A percentile compares a stretch with the other conserved stretches of the same genome.
Conservation (phyloP, 2,113 vertebrate species). For the Xiphophorus hellerii region DNA sequence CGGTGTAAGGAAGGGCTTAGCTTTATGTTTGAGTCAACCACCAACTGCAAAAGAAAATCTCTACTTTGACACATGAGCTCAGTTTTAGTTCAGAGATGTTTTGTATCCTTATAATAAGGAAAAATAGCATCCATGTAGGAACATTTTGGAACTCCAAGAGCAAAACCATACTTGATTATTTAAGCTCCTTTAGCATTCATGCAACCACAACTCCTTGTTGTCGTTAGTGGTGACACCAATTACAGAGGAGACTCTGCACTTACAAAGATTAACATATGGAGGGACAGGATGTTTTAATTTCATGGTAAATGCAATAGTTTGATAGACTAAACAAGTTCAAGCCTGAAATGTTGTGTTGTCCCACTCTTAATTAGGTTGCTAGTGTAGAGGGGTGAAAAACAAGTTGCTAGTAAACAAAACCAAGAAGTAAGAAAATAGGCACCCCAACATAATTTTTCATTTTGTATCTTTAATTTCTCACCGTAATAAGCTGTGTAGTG, state of each 20-base stretch:
- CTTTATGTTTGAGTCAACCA: constrained; percentile 30
- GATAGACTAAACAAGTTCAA: constrained; percentile 57
- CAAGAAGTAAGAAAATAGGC: too few species aligned
- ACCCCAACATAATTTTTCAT: too few species aligned
- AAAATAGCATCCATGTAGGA: constrained; percentile 11
- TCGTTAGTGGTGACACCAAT: constrained; percentile 64
- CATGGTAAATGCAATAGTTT: constrained; percentile 63
- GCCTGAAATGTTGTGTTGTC: constrained; percentile 42
- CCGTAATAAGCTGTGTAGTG: too few species aligned
- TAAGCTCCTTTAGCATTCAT: neutral
- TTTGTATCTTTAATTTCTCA: too few species aligned
- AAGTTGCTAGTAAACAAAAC: too few species aligned
- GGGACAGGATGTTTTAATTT: constrained; percentile 59
- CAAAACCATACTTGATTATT: neutral
- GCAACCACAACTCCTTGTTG: constrained; percentile 25
- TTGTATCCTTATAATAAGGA: constrained; percentile 37
- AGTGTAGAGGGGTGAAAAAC: neutral
- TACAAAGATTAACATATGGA: constrained; percentile 67
- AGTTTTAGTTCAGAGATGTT: constrained; percentile 49
- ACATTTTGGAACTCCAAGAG: neutral
- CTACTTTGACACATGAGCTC: constrained; percentile 57
- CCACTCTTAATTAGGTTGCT: constrained; percentile 62
- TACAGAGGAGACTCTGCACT: constrained; percentile 63
- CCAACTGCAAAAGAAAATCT: constrained; percentile 21
- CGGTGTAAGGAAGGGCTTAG: constrained; percentile 28